Evolutionary conservation across 1,140 invertebrate genomes (phyloP).

Genomic region (Panulirus ornatus): DNA sequence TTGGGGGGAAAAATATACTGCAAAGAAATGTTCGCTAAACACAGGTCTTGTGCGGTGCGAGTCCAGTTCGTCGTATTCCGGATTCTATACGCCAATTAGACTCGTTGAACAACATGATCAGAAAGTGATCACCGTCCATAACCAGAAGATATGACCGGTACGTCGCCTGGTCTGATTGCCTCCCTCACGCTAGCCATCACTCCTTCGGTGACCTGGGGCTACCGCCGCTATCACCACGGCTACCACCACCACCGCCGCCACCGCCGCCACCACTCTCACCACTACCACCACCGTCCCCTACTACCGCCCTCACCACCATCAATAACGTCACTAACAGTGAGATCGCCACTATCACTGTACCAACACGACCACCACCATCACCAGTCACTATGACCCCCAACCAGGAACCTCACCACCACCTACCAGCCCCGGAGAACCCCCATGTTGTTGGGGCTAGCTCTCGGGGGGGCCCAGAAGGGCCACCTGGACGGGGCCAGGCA

Average conservation of each 20-base stretch:
- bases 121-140: not conserved
- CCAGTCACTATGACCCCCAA: no score
- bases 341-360: not conserved
- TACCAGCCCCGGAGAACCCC: not conserved
- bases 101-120: not conserved
- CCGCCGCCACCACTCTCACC: not conserved
- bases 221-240: not conserved
- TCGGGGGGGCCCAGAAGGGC: not conserved
- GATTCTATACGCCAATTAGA: not conserved
- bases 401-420: not conserved
- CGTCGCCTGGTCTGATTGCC: no score
- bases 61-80: not conserved
- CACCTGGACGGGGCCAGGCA: conserved; percentile 21
- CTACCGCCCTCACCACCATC: not conserved
- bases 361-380: no score
- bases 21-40: no score
- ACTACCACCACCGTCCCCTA: not conserved
- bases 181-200: no score
- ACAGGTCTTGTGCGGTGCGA: no score
- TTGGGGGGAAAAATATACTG: no score
- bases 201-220: not conserved
- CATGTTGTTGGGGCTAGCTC: conserved; percentile 1
- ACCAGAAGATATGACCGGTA: no score
- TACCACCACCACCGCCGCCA: not conserved
- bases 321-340: not conserved